Percentiles rank a stretch among this genome's conserved stretches.
These are phyloP conservation scores for Sorex araneus DNA, from an alignment of 2,113 vertebrate species.

Conservation along the genomic window DNA sequence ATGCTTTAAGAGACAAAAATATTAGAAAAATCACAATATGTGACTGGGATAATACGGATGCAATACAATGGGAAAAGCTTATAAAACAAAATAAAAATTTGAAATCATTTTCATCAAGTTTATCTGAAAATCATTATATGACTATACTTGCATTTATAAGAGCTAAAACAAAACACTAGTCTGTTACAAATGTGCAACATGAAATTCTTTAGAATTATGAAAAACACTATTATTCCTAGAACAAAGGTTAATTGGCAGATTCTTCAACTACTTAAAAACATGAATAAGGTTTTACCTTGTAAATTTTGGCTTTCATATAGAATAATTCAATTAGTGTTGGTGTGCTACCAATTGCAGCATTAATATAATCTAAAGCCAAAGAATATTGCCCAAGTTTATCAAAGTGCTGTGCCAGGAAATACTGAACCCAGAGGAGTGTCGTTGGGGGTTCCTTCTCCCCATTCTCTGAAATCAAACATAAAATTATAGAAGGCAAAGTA, in stretches of 20 bases:
- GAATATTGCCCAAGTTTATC: conserved; percentile 91
- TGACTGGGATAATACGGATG: conserved; percentile 9
- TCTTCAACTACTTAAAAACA: conserved; percentile 41
- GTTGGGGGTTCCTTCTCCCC: conserved; percentile 90
- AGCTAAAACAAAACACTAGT: conserved; percentile 42
- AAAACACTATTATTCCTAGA: too few relatives aligned
- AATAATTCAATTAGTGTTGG: conserved; percentile 92
- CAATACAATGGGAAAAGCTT: background rate
- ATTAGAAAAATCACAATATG: conserved; percentile 34
- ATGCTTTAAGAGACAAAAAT: conserved; percentile 85
- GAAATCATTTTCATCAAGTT: conserved; percentile 28
- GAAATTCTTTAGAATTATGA: conserved; percentile 56
- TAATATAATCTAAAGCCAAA: conserved; percentile 91
- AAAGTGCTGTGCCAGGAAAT: conserved; percentile 92
- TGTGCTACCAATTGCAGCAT: conserved; percentile 90
- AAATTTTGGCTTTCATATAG: conserved; percentile 92
- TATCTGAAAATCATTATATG: conserved; percentile 47
- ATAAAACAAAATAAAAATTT: conserved; percentile 49
- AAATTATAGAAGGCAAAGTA: conserved; percentile 49
- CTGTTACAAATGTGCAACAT: conserved; percentile 5
- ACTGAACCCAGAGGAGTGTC: conserved; percentile 91
- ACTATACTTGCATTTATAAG: conserved; percentile 45
- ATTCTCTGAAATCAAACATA: conserved; percentile 88
- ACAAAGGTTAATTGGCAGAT: background rate
- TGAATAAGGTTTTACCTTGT: conserved; percentile 88